phyloP scores from a whole-genome alignment of 64 coral and sea anemone genomes.

The Pocillopora damicornis region DNA sequence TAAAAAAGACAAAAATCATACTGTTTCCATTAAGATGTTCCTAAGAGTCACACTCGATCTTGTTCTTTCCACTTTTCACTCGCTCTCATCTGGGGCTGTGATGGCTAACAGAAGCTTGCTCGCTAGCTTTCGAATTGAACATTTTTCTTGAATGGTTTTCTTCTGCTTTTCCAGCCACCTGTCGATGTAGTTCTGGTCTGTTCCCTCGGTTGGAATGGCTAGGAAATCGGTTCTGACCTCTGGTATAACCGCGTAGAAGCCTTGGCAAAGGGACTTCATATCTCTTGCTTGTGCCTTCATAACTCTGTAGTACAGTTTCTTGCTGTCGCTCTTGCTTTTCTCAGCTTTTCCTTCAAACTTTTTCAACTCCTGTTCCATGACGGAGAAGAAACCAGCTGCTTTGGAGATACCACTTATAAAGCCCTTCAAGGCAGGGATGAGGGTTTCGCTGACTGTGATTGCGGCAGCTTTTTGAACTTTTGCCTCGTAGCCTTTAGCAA shows the following conservation, averaged over 20 bases:
- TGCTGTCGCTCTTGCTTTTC: background rate
- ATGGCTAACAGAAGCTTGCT: too few species aligned
- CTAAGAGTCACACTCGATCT: too few species aligned
- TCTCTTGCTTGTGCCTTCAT: conserved; percentile 4
- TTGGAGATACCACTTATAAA: background rate
- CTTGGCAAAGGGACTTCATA: background rate
- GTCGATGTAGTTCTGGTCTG: conserved; percentile 30
- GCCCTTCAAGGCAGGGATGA: background rate
- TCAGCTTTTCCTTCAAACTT: conserved; percentile 2
- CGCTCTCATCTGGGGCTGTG: too few species aligned
- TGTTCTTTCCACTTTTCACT: too few species aligned
- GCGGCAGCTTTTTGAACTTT: conserved; percentile 1
- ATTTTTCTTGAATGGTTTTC: background rate
- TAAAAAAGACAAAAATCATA: too few species aligned
- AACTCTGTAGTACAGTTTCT: background rate
- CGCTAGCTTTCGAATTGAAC: too few species aligned
- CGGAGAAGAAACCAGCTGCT: conserved; percentile 21
- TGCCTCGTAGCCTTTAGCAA: background rate
- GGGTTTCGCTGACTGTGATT: background rate
- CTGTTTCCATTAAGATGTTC: too few species aligned
- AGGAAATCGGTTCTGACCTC: conserved; percentile 3
- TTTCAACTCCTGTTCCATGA: conserved; percentile 2
- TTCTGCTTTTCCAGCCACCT: conserved; percentile 31
- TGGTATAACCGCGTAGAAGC: background rate
- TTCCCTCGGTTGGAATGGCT: conserved; percentile 4